Conservation (phyloP, 2,888 invertebrate genomes). For the Meandrusa payeni region DNA sequence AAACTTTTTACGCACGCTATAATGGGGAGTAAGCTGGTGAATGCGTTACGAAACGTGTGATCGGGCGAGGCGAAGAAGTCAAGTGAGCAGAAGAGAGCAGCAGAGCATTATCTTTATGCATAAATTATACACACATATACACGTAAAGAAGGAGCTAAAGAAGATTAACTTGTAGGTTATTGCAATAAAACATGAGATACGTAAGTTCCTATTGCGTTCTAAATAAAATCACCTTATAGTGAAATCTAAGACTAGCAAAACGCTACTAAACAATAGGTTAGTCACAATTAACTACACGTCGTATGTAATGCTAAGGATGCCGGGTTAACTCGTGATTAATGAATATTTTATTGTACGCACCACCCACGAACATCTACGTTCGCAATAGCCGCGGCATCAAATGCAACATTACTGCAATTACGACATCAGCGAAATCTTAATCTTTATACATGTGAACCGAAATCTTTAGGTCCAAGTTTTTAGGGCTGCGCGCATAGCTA, state of each 20-base stretch:
- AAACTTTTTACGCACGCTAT: too few species aligned
- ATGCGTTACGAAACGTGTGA: too few species aligned
- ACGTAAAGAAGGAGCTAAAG: too few species aligned
- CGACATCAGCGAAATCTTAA: conserved; percentile 10
- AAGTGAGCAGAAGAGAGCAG: too few species aligned
- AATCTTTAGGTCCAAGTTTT: too few species aligned
- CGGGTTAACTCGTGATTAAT: conserved; percentile 65
- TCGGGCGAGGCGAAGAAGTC: too few species aligned
- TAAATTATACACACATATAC: too few species aligned
- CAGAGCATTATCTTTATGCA: too few species aligned
- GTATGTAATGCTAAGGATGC: conserved; percentile 44
- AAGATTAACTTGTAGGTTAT: too few species aligned
- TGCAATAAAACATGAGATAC: conserved; percentile 29
- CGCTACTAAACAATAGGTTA: conserved; percentile 37
- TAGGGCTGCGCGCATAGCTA: too few species aligned
- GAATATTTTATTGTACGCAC: conserved; percentile 70
- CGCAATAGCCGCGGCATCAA: conserved; percentile 26
- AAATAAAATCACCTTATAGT: conserved; percentile 27
- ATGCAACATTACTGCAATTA: conserved; percentile 7
- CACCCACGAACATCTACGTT: conserved; percentile 42
- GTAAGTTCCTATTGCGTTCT: conserved; percentile 29
- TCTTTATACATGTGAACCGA: too few species aligned
- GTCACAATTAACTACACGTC: conserved; percentile 39
- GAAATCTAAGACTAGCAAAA: conserved; percentile 35
- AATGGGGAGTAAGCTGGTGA: too few species aligned